Percentiles rank a stretch among this genome's conserved stretches.
phyloP scores from a whole-genome alignment of 2,888 invertebrate species.

The Oscheius onirici region DNA sequence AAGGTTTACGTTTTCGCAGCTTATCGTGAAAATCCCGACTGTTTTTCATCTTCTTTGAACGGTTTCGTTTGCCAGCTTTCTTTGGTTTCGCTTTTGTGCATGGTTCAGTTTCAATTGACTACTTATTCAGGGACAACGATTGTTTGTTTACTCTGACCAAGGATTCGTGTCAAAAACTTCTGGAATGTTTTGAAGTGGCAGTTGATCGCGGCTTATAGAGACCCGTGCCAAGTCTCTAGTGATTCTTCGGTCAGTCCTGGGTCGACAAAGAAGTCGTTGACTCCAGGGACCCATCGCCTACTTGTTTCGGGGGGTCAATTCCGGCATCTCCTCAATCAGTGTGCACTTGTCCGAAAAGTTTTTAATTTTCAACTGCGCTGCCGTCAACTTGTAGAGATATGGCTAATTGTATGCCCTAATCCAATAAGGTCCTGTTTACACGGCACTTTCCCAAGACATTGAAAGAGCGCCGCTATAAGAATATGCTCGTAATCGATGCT shows the following conservation, averaged over 20 bases:
- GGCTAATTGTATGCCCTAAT: slow-evolving; percentile 22
- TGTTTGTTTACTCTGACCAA: slow-evolving; percentile 22
- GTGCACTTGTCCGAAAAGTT: neutral
- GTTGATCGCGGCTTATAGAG: neutral
- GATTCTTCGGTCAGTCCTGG: slow-evolving; percentile 19
- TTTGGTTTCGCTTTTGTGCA: too few relatives aligned
- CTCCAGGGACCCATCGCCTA: slow-evolving; percentile 26
- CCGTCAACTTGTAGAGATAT: neutral
- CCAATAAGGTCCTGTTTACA: slow-evolving; percentile 28
- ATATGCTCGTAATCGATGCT: slow-evolving; percentile 36
- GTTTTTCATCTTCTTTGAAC: neutral
- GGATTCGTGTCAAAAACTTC: slow-evolving; percentile 10
- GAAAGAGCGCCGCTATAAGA: slow-evolving; percentile 30
- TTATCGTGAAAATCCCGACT: slow-evolving; percentile 22
- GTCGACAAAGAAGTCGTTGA: slow-evolving; percentile 23
- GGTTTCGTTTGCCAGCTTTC: neutral
- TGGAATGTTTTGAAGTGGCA: neutral
- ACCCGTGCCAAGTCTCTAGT: neutral
- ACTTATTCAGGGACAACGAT: neutral
- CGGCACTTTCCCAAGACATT: slow-evolving; percentile 29
- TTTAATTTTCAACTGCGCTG: neutral
- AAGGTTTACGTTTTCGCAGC: slow-evolving; percentile 27
- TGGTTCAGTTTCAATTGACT: neutral
- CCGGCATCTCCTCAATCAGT: neutral
- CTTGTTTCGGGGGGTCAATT: slow-evolving; percentile 20